Conservation (phyloP, 2,113 vertebrate genomes). For the Psittacula cyanocephala region DNA sequence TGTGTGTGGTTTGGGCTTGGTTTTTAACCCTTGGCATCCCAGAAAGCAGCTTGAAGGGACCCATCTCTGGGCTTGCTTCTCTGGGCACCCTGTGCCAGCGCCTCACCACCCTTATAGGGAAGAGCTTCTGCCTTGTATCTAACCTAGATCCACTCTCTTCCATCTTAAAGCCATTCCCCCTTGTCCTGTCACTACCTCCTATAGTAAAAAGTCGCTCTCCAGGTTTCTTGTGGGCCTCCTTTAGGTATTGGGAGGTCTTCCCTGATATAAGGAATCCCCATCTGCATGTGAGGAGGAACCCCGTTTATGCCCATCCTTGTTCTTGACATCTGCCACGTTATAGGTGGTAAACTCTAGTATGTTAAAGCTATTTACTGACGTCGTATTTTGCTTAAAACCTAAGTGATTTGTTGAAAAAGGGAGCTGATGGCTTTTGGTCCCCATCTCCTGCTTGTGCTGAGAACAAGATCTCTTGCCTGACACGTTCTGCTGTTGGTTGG, state of each 20-base stretch:
- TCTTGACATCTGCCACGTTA: background rate
- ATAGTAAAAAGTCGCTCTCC: background rate
- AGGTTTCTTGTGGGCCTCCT: background rate
- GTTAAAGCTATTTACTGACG: rapidly evolving
- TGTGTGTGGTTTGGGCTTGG: background rate
- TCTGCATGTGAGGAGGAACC: background rate
- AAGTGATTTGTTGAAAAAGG: background rate
- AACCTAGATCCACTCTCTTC: background rate
- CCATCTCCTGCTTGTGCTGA: background rate
- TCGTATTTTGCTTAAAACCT: background rate
- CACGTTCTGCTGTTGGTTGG: background rate
- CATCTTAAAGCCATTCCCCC: background rate
- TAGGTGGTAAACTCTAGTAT: background rate
- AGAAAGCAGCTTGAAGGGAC: background rate
- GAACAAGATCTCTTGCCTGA: rapidly evolving
- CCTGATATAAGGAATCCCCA: background rate
- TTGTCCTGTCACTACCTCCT: background rate
- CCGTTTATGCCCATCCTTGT: background rate
- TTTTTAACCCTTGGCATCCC: conserved; percentile 30
- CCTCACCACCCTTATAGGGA: background rate
- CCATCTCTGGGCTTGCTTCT: background rate
- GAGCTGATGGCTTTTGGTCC: background rate
- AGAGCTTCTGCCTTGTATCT: background rate
- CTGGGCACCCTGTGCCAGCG: background rate
- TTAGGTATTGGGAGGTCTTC: background rate